Evolutionary conservation across 2,888 invertebrate genomes (phyloP).

Genomic region (Enchytraeus crypticus): DNA sequence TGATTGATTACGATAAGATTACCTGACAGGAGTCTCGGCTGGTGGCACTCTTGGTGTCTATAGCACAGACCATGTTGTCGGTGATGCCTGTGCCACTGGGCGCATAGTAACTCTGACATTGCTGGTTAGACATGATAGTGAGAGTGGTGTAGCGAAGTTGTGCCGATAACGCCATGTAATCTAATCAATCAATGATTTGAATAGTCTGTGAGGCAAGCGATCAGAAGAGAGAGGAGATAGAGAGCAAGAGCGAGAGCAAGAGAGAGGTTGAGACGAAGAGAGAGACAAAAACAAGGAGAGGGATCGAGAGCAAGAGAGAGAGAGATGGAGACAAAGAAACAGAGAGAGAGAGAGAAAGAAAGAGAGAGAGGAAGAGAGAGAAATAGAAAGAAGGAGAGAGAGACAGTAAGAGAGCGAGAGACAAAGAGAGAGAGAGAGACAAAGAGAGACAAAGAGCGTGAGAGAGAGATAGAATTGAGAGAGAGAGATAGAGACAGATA

Average conservation of each 20-base stretch:
- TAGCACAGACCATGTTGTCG: no score
- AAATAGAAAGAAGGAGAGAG: not conserved
- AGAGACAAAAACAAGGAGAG: not conserved
- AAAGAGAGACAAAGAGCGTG: not conserved
- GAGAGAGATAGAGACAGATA: not conserved
- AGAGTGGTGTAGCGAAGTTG: no score
- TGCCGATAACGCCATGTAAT: no score
- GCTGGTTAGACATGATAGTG: no score
- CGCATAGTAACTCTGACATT: no score
- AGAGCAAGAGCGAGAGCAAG: no score
- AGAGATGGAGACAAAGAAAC: not conserved
- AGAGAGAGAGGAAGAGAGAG: slow-evolving; percentile 6
- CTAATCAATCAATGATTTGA: no score
- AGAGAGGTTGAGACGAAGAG: not conserved
- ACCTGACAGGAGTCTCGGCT: not conserved
- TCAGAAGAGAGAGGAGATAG: no score
- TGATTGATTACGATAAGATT: not conserved
- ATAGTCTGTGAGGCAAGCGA: no score
- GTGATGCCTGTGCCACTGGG: no score
- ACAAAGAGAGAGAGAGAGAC: not conserved
- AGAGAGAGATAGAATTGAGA: not conserved
- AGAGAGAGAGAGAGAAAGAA: not conserved
- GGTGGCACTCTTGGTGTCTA: not conserved
- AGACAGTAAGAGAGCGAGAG: not conserved
- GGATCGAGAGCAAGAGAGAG: not conserved